These are phyloP conservation scores for Pseudochromis fuscus DNA, from an alignment of 2,797 vertebrate genomes.

Conservation along the genomic window DNA sequence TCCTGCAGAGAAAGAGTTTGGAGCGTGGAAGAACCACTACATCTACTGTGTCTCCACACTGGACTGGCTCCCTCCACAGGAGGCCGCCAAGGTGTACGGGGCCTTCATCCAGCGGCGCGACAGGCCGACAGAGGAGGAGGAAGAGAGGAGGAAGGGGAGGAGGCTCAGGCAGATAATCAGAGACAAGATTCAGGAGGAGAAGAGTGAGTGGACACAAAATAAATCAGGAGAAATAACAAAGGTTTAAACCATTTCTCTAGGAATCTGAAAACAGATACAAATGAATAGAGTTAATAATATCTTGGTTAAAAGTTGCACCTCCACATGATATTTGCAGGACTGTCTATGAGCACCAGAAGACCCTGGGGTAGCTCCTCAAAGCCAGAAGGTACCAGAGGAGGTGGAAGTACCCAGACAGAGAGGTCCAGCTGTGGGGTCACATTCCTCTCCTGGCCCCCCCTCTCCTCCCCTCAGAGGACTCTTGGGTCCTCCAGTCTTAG, in stretches of 20 bases:
- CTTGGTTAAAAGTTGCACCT: no score
- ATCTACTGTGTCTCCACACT: conserved; percentile 81
- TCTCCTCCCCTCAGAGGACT: conserved; percentile 42
- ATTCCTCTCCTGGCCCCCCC: conserved; percentile 43
- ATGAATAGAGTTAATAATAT: no score
- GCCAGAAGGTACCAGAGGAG: conserved; percentile 38
- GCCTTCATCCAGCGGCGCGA: conserved; percentile 76
- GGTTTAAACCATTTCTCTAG: no score
- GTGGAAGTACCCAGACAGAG: conserved; percentile 35
- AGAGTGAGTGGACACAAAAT: conserved; percentile 87
- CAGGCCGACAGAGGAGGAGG: conserved; percentile 71
- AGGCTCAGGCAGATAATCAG: conserved; percentile 80
- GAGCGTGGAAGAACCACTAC: conserved; percentile 88
- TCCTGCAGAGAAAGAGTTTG: conserved; percentile 79
- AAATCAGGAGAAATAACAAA: no score
- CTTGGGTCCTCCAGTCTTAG: conserved; percentile 30
- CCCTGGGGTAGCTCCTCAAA: conserved; percentile 80
- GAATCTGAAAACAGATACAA: no score
- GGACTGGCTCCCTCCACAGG: conserved; percentile 82
- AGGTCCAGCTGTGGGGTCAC: conserved; percentile 40
- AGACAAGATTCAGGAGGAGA: conserved; percentile 80
- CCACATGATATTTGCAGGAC: conserved; percentile 76
- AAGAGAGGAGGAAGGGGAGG: conserved; percentile 83
- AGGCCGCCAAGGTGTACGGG: conserved; percentile 79
- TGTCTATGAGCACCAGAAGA: conserved; percentile 79